Base-by-base conservation (phyloP, 2,797 vertebrate species). In the Prionace glauca region DNA sequence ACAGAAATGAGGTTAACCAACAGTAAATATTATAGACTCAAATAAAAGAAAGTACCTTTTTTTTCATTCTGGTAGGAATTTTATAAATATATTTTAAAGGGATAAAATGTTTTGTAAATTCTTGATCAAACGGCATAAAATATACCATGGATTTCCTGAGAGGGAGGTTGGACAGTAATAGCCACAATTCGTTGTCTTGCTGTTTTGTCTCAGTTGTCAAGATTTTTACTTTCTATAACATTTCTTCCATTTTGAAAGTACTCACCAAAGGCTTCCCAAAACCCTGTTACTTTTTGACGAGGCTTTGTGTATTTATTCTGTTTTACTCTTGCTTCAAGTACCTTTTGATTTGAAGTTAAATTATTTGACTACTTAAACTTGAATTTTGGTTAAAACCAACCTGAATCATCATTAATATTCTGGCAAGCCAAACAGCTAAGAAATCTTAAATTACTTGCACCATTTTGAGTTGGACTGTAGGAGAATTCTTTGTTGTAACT, bases 331-430 rank as follows among this genome's bases (percentile, higher is more conserved):
- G 88, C 16, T 95, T 60, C 71, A 95, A 95, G 71, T 10, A 24
- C 3, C 62, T 69, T 77, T 56, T 95, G 93, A 41, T 50, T 60
- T n/a, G 41, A 95, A 72, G 74, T 26, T 56, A 71, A 69, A 69
- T 45, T 69, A 91, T 91, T 92, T 92, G 90, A 14, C 90, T 69
- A 22, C 90, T 92, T 0, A 90, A 84, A 45, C 81, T 84, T 84
- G 36, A 45, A 84, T 84, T 77, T 84, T 84, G 41, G 81, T 41
- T 84, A 84, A 45, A 84, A 84, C 81, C 18, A 7, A 29, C 7
- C 36, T 84, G 79, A 84, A 45, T 84, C 41, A 81, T 81, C 5
- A 36, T 87, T 20, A n/a, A 67, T 67, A 69, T 92, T 69, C 65
- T 92, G n/a, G 36, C 18, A 69, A 69, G 18, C n/a, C 62, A 62